phyloP scores from a whole-genome alignment of 2,113 vertebrate species.

The Limanda limanda region DNA sequence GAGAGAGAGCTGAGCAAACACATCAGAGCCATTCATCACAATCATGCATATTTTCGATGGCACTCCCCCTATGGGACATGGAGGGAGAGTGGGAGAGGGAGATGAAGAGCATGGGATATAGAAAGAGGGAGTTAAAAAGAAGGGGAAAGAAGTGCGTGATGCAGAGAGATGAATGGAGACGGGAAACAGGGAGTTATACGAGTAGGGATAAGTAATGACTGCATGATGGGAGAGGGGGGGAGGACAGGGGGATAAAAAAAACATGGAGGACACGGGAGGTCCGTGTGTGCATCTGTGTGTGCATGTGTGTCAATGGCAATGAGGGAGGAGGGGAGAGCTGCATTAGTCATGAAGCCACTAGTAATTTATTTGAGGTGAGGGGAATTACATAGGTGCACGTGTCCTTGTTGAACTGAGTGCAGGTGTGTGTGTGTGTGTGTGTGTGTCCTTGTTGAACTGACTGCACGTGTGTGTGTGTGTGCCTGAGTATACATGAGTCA shows the following conservation, averaged over 20 bases:
- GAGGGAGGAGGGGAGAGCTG: slow-evolving; percentile 35
- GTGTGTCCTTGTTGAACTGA: too few species aligned
- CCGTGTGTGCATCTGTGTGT: not conserved
- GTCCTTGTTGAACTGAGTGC: slow-evolving; percentile 2
- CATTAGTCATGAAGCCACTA: slow-evolving; percentile 62
- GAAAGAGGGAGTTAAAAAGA: slow-evolving; percentile 17
- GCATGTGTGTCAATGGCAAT: slow-evolving; percentile 13
- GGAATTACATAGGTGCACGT: slow-evolving; percentile 5
- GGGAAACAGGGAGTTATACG: slow-evolving; percentile 32
- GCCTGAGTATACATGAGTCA: slow-evolving; percentile 23
- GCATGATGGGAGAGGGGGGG: slow-evolving; percentile 21
- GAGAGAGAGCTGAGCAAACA: slow-evolving; percentile 32
- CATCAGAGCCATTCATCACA: slow-evolving; percentile 75
- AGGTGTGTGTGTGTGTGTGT: slow-evolving; percentile 12
- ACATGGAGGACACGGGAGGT: not conserved
- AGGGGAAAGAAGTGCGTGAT: slow-evolving; percentile 11
- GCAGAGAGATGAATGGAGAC: slow-evolving; percentile 53
- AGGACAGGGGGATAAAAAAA: slow-evolving; percentile 9
- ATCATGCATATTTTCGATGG: slow-evolving; percentile 58
- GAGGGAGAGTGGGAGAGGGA: slow-evolving; percentile 16
- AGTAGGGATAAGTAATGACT: slow-evolving; percentile 56
- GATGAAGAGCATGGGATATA: slow-evolving; percentile 1
- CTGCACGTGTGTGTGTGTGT: not conserved
- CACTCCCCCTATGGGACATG: slow-evolving; percentile 25
- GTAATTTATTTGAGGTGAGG: slow-evolving; percentile 53